Conservation (phyloP, 2,113 vertebrate species). For the Cephalopterus ornatus region DNA sequence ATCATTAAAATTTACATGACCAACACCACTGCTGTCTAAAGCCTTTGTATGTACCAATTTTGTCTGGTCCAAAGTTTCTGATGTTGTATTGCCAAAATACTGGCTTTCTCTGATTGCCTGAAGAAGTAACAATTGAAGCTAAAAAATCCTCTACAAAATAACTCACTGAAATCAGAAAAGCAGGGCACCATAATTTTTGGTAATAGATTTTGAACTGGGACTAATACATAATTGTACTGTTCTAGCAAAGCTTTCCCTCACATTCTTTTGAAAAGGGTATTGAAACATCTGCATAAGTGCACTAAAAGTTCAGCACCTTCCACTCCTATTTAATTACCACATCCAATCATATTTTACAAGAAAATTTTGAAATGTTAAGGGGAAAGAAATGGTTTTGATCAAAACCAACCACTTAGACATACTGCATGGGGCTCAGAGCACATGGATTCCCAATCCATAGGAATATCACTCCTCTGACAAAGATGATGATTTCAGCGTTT, state of each 20-base stretch:
- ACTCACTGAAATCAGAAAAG: neutral
- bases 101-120: neutral
- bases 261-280: neutral
- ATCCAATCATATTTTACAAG: neutral
- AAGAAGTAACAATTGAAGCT: neutral
- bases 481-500: neutral
- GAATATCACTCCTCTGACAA: neutral
- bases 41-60: neutral
- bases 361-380: neutral
- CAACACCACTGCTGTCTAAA: neutral
- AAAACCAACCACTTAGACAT: neutral
- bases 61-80: neutral
- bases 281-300: rapidly evolving
- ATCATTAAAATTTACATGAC: neutral
- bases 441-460: neutral
- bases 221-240: neutral
- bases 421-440: neutral
- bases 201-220: neutral
- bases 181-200: neutral
- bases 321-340: neutral
- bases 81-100: neutral
- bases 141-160: neutral
- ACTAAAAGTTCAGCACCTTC: neutral
- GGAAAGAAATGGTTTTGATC: neutral
- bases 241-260: neutral